Base-by-base conservation (phyloP, 2,113 vertebrate species). In the Panthera uncia region DNA sequence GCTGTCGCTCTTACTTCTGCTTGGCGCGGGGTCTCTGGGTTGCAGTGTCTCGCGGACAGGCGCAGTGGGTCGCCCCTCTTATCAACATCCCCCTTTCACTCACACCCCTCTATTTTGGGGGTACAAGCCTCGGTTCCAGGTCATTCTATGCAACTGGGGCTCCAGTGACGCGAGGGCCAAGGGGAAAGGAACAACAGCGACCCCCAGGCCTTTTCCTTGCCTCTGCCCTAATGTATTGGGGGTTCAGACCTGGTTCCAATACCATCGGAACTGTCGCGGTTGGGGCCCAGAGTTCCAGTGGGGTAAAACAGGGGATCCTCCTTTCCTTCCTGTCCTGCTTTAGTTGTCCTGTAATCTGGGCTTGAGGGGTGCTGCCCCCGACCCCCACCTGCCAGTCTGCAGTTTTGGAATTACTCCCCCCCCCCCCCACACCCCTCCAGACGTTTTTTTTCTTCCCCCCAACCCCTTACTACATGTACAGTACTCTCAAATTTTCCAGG, bases 1-100 rank as follows among this genome's bases (percentile, higher is more conserved):
- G 91, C 93, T 95, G 90, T 94, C 31, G 80, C 91, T 95, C 68
- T 87, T 91, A 82, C 68, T 80, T 95, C 68, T 95, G 92, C 87
- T 97, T 93, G 97, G 95, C 38, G 36, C 31, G 90, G 97, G 98
- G 97, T 98, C 97, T 96, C 61, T 97, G 97, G 97, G 97, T 96
- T 93, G 94, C 83, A 97, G 66, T 95, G 97, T 97, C 81, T 97
- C 5, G 61, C 7, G 65, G 82, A 97, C 82, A 78, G 74, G 69
- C 13, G 5, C 87, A 96, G 74, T 79, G 82, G 96, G 92, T 96
- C 73, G 18, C 45, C 73, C 96, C 82, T 96, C 85, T 91, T 93
- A 27, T 50, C 45, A 78, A 52, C 95, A 74, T 86, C 68, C 41
- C 73, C 80, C 95, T 97, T 96, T 92, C 61, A 93, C 86, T 94